A percentile compares a stretch with the other conserved stretches of the same genome.
phyloP scores from a whole-genome alignment of 2,113 vertebrate species.

The Tympanuchus pallidicinctus region DNA sequence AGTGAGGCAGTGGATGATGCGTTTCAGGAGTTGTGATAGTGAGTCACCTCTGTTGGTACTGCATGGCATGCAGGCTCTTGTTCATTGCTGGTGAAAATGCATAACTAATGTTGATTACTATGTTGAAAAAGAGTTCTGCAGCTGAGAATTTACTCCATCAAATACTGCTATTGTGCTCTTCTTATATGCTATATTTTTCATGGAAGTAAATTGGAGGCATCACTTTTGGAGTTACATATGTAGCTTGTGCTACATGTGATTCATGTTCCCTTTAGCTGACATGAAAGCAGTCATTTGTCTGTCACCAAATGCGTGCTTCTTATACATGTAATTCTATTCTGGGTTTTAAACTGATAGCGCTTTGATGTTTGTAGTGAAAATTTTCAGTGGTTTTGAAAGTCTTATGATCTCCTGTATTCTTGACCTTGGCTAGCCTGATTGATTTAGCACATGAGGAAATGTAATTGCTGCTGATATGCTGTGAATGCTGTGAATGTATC shows the following conservation, averaged over 20 bases:
- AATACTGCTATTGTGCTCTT: no score
- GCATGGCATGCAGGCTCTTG: no score
- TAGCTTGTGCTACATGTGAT: neutral
- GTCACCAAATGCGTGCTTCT: neutral
- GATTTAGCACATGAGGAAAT: neutral
- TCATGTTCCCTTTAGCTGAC: neutral
- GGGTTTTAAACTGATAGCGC: neutral
- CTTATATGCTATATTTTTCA: no score
- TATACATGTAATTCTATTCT: neutral
- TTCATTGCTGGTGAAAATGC: no score
- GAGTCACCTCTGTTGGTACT: no score
- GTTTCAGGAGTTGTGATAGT: no score
- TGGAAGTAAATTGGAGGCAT: no score
- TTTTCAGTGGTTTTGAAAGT: neutral
- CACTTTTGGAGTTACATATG: no score
- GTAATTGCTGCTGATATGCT: neutral
- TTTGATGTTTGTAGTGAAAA: neutral
- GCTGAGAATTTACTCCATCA: no score
- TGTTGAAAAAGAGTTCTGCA: no score
- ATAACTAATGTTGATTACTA: no score
- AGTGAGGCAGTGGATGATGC: no score
- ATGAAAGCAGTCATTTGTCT: neutral
- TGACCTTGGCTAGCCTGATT: neutral
- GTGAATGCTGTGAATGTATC: rapidly evolving
- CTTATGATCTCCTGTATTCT: neutral